Evolutionary conservation across 2,797 vertebrate species (phyloP), one percentile per base, ranked within the genome.

Genomic region (Eidolon dupreanum): DNA sequence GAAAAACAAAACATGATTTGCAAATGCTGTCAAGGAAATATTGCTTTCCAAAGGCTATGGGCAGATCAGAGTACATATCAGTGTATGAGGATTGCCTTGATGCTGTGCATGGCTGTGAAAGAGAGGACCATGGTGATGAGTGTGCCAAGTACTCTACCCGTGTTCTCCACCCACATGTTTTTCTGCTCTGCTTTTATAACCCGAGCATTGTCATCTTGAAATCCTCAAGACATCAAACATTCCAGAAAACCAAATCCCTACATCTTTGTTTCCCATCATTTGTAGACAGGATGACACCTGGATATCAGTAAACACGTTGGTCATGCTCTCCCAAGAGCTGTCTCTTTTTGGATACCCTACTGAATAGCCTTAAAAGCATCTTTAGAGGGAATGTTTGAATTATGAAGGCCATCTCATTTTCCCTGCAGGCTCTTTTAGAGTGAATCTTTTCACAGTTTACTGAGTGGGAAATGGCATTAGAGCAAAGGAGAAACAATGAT

Each of bases 1-100:
- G 61, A 75, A 92, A 95, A 96, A 92, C 92, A 93, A 94, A 95
- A 90, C 95, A 94, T 84, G 71, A 95, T 91, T 96, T 95, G 92
- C 95, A 93, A 94, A 95, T 61, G 33, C 95, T 93, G 70, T 95
- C 97, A 97, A 91, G 65, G 83, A 96, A 97, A 87, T 87, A 61
- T 78, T 89, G 93, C 68, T 93, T 94, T 86, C 85, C 81, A 86
- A 95, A 90, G 78, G 90, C 74, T 81, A 24, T 1, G 0, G 31
- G 74, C 33, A 86, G 65, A 90, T 49, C 11, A 28, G 74, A 71
- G 51, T 15, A 28, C 2, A 16, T 36, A 49, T 38, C 26, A 28
- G 65, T 12, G 11, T 83, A 28, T n/a, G 46, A 84, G 65, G 28
- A n/a, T 26, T 81, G 70, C 43, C 77, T 75, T 33, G 8, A 53